Evolutionary conservation across 2,888 invertebrate genomes (phyloP), one percentile per base, ranked within the genome.

Genomic region (Brachylomia viminalis): DNA sequence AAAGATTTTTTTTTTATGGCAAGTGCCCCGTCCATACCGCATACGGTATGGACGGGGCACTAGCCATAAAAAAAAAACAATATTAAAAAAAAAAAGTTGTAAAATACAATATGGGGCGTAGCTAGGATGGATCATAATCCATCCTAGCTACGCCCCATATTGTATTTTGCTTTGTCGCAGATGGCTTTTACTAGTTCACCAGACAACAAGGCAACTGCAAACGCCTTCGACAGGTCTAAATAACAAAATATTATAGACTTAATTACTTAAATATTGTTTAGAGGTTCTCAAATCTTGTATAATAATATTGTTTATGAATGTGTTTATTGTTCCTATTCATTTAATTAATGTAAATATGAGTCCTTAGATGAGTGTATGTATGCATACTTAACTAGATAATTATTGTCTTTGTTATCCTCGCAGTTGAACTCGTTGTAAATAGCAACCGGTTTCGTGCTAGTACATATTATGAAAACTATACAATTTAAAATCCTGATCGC

Each of bases 361-460:
- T 89, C 84, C 89, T 88, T 87, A 81, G 87, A 82, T 88, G 87
- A 90, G 87, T 90, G 87, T 74, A 45, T 56, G 38, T 75, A 69
- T 56, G 38, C 66, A 69, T 76, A 33, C 33, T n/a, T 67, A 76
- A 72, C 66, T 76, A 72, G 69, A 88, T 92, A 92, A 92, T 92
- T 90, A 92, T 92, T 90, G 92, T 86, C 90, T 91, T 92, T 92
- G 92, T 92, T 92, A 90, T 91, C 87, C 90, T 91, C 89, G 87
- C 88, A 85, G 85, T 87, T 82, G 83, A 83, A 87, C 86, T 85
- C 75, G 79, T 84, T 86, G 82, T 89, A 82, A 79, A 86, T 79
- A 80, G 58, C 76, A 70, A 87, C 82, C 77, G 85, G 89, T 90
- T 84, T 77, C 56, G n/a, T 75, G 58, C 56, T 65, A 73, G 52